These are phyloP conservation scores for Cydia strobilella DNA, from an alignment of 1,140 invertebrate species.

Conservation along the genomic window DNA sequence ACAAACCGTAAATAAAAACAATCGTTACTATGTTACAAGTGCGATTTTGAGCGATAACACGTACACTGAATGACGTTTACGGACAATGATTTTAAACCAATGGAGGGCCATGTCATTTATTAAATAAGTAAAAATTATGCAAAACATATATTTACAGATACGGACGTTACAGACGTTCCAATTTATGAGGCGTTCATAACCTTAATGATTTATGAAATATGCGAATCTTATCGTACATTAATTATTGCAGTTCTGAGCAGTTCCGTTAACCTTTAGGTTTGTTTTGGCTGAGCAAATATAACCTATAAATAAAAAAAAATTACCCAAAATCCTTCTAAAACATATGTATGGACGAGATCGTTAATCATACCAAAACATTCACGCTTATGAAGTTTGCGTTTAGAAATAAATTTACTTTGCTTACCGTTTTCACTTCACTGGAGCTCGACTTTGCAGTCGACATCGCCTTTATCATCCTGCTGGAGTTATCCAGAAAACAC, in stretches of 20 bases:
- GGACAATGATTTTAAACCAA: not conserved
- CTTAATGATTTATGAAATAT: slow-evolving; percentile 11
- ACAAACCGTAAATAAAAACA: slow-evolving; percentile 32
- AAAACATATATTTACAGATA: not conserved
- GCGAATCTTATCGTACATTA: not conserved
- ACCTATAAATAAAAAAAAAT: slow-evolving; percentile 28
- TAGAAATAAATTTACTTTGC: slow-evolving; percentile 35
- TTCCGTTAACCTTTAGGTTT: slow-evolving; percentile 26
- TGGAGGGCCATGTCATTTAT: not conserved
- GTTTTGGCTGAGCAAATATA: slow-evolving; percentile 17
- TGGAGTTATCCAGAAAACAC: slow-evolving; percentile 77
- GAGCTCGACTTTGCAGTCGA: slow-evolving; percentile 70
- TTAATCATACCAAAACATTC: slow-evolving; percentile 32
- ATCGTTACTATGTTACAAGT: slow-evolving; percentile 19
- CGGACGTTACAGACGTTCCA: not conserved
- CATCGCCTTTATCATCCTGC: slow-evolving; percentile 77
- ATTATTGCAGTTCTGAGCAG: slow-evolving; percentile 24
- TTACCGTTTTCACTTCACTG: slow-evolving; percentile 73
- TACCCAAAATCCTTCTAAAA: slow-evolving; percentile 8
- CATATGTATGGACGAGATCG: slow-evolving; percentile 34
- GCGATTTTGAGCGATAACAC: slow-evolving; percentile 20
- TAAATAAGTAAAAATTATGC: slow-evolving; percentile 6
- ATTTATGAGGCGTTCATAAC: slow-evolving; percentile 14
- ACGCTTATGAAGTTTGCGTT: slow-evolving; percentile 24
- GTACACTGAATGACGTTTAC: slow-evolving; percentile 20